Percentiles rank a stretch among this genome's conserved stretches.
Evolutionary conservation across 2,113 vertebrate species (phyloP).

Genomic region (Calyptomena viridis): DNA sequence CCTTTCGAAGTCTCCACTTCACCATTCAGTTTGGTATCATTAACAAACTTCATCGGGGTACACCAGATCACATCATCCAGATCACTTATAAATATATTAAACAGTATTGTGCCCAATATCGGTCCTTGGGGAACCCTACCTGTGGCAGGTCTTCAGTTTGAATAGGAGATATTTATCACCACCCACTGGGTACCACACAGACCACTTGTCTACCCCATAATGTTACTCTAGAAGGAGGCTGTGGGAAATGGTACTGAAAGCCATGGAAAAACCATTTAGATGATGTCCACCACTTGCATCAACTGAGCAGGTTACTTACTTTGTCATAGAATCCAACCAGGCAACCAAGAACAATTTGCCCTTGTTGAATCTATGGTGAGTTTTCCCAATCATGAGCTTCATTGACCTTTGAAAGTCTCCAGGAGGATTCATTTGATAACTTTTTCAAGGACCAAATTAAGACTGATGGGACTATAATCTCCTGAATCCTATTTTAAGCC

Average conservation of each 20-base stretch:
- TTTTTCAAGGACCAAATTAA: background rate
- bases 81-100: no score
- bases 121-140: no score
- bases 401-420: background rate
- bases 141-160: no score
- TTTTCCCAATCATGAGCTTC: background rate
- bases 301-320: background rate
- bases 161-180: no score
- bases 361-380: background rate
- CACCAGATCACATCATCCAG: no score
- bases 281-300: background rate
- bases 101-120: no score
- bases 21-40: no score
- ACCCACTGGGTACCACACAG: background rate
- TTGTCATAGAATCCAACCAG: fast-evolving
- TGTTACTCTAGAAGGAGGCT: background rate
- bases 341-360: background rate
- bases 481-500: background rate
- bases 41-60: no score
- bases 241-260: background rate
- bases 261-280: background rate
- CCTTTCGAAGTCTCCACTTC: no score
- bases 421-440: background rate
- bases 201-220: background rate
- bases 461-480: background rate